These are phyloP conservation scores for Camponotus vicinus DNA, from an alignment of 1,140 invertebrate genomes.

Conservation along the genomic window DNA sequence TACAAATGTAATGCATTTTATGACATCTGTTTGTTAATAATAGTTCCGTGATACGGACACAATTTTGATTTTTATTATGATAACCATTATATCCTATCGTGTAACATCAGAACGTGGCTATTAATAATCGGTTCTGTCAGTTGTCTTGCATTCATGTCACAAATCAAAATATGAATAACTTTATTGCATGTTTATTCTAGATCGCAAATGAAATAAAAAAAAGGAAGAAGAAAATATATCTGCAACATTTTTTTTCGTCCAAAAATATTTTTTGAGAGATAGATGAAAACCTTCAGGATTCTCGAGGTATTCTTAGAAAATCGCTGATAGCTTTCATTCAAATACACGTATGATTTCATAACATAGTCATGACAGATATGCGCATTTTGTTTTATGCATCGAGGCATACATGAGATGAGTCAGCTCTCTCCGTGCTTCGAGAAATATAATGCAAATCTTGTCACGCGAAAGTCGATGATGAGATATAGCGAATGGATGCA, in stretches of 20 bases:
- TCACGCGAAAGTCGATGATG: constrained; percentile 1
- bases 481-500: not conserved
- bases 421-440: constrained; percentile 5
- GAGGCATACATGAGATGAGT: constrained; percentile 22
- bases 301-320: not conserved
- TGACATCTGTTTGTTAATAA: constrained; percentile 22
- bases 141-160: not conserved
- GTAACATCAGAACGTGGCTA: no score
- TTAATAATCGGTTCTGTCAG: not conserved
- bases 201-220: not conserved
- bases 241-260: not conserved
- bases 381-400: constrained; percentile 50
- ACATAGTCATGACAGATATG: constrained; percentile 8
- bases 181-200: not conserved
- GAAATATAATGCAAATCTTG: constrained; percentile 56
- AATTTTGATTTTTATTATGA: constrained; percentile 24
- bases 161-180: not conserved
- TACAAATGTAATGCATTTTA: constrained; percentile 18
- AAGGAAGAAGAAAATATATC: not conserved
- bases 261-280: not conserved
- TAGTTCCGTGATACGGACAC: not conserved
- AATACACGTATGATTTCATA: constrained; percentile 28
- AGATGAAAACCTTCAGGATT: not conserved
- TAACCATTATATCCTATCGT: not conserved
- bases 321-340: constrained; percentile 9